phyloP scores from a whole-genome alignment of 2,113 vertebrate species.

The Campylomormyrus tamandua region DNA sequence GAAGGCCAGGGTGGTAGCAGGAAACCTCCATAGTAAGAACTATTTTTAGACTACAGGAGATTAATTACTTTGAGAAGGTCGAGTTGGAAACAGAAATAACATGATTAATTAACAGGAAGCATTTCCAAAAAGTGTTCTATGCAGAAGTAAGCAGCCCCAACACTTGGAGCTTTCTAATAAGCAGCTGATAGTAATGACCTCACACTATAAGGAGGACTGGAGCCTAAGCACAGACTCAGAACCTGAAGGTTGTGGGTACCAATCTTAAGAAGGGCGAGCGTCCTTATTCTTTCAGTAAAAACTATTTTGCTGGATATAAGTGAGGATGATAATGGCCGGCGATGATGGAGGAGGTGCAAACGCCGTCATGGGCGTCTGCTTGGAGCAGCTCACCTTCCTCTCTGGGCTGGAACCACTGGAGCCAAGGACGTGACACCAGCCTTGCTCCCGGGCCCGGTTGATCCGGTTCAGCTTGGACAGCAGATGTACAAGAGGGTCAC shows the following conservation, averaged over 20 bases:
- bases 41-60: neutral
- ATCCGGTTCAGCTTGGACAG: conserved; percentile 77
- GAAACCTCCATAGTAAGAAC: neutral
- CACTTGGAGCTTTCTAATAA: neutral
- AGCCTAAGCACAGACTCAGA: neutral
- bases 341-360: neutral
- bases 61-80: neutral
- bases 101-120: neutral
- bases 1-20: neutral
- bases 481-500: neutral
- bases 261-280: neutral
- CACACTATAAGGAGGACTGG: neutral
- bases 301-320: neutral
- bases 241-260: neutral
- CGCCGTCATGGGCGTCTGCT: neutral
- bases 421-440: conserved; percentile 86
- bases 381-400: conserved; percentile 50
- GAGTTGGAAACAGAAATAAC: neutral
- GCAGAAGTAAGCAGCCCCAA: neutral
- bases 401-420: conserved; percentile 72
- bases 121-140: neutral
- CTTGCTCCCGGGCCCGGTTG: conserved; percentile 92
- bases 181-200: neutral
- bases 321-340: neutral
- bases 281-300: neutral